Evolutionary conservation across 2,113 vertebrate genomes (phyloP).

Genomic region (Sinocyclocheilus anophthalmus): DNA sequence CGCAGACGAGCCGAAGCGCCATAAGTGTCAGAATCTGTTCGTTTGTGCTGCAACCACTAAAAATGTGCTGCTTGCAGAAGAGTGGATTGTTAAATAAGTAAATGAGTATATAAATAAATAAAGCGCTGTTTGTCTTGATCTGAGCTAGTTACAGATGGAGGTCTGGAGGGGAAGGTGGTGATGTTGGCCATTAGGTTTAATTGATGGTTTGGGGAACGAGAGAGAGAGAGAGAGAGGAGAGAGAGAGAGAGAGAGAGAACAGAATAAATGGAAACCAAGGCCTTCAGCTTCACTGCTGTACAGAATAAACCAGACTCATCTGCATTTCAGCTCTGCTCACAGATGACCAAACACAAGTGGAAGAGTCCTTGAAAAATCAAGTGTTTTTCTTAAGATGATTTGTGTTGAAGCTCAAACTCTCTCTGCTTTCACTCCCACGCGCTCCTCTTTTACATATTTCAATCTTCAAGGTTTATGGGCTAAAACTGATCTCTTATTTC

Average conservation of each 20-base stretch:
- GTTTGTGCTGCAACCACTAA: not conserved
- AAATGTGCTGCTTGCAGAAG: not conserved
- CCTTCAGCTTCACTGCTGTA: not conserved
- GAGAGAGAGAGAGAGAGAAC: not conserved
- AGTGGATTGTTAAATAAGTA: not conserved
- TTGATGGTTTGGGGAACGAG: slow-evolving; percentile 3
- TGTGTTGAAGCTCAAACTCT: not conserved
- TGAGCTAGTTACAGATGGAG: not conserved
- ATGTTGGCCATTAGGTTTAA: slow-evolving; percentile 29
- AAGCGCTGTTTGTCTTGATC: slow-evolving; percentile 5
- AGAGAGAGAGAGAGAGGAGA: not conserved
- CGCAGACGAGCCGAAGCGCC: not conserved
- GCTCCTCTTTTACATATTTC: slow-evolving; percentile 5
- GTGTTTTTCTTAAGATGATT: slow-evolving; percentile 29
- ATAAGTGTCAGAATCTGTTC: not conserved
- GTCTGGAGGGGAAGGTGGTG: slow-evolving; percentile 23
- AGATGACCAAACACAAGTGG: slow-evolving; percentile 23
- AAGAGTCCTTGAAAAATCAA: slow-evolving; percentile 41
- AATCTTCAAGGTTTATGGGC: not conserved
- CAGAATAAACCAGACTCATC: not conserved
- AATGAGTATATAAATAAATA: slow-evolving; percentile 16
- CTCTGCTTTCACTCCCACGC: not conserved
- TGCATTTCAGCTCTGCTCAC: slow-evolving; percentile 27
- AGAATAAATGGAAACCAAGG: slow-evolving; percentile 36
- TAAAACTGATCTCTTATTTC: slow-evolving; percentile 26